A percentile compares a stretch with the other conserved stretches of the same genome.
Evolutionary conservation across 1,140 invertebrate species (phyloP).

Genomic region (Leptinotarsa texana): DNA sequence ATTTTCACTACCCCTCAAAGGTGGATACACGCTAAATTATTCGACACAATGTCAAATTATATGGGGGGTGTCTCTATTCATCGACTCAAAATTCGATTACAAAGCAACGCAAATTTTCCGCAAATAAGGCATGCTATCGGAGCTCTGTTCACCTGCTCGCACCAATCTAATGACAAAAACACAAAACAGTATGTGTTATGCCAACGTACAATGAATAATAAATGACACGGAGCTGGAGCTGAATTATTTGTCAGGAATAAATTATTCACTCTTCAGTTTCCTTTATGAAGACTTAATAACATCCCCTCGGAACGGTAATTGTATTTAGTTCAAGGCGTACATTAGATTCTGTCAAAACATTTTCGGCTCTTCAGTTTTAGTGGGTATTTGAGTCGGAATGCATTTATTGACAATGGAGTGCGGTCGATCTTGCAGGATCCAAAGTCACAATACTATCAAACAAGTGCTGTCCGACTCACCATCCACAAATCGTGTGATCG

Average conservation of each 20-base stretch:
- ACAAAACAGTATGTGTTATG: not conserved
- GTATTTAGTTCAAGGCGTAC: not conserved
- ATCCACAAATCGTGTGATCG: too few species aligned
- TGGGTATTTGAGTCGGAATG: not conserved
- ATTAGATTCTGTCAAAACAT: not conserved
- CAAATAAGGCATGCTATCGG: not conserved
- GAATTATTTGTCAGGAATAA: not conserved
- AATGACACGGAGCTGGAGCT: not conserved
- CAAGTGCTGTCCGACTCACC: too few species aligned
- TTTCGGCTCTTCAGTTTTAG: not conserved
- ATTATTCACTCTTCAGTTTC: conserved; percentile 1
- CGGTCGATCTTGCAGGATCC: not conserved
- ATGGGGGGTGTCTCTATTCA: not conserved
- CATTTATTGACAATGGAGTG: not conserved
- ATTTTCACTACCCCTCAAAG: too few species aligned
- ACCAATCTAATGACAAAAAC: not conserved
- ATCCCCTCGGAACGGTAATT: not conserved
- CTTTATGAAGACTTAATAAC: not conserved
- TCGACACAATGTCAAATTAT: not conserved
- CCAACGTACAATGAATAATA: not conserved
- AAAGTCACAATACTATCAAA: too few species aligned
- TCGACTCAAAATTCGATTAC: not conserved
- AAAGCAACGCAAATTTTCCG: not conserved
- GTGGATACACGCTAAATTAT: too few species aligned
- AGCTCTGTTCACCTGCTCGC: not conserved